These are phyloP conservation scores for Melipona bicolor DNA, from an alignment of 2,888 invertebrate species.

Conservation along the genomic window DNA sequence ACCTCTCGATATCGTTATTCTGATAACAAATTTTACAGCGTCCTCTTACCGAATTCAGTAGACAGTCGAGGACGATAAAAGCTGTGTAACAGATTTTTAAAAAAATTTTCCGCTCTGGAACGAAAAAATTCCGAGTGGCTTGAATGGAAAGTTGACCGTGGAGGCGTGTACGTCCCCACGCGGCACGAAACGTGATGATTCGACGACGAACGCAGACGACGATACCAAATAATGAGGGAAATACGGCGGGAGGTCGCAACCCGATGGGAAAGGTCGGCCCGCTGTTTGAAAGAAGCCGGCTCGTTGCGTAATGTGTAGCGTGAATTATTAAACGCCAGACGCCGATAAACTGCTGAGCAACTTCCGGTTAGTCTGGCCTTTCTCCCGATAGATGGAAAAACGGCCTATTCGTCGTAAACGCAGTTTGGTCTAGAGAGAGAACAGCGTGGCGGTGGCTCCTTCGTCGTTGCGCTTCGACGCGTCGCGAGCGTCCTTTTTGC, in stretches of 20 bases:
- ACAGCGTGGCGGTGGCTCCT: too few species aligned
- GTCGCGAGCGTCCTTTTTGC: constrained; percentile 26
- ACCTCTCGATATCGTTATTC: too few species aligned
- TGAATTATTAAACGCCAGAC: constrained; percentile 24
- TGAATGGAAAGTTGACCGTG: too few species aligned
- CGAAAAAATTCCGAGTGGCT: too few species aligned
- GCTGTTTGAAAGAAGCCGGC: constrained; percentile 74
- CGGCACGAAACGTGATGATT: constrained; percentile 24
- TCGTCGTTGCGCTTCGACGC: not conserved
- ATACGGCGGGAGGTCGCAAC: constrained; percentile 74
- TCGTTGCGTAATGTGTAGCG: constrained; percentile 66
- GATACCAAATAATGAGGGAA: constrained; percentile 73
- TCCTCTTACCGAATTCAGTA: too few species aligned
- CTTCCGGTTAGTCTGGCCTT: constrained; percentile 68
- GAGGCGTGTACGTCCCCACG: too few species aligned
- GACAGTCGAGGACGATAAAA: too few species aligned
- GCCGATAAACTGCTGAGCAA: constrained; percentile 75
- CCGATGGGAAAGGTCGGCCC: constrained; percentile 78
- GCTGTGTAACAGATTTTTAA: too few species aligned
- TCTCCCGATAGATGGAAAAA: constrained; percentile 15
- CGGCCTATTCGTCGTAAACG: constrained; percentile 23
- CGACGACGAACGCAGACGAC: constrained; percentile 34
- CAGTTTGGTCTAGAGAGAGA: not conserved
- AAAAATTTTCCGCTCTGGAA: too few species aligned
- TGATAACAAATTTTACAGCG: too few species aligned